Base-by-base conservation (phyloP, 2,888 invertebrate species). In the Drosophila hamatofila region DNA sequence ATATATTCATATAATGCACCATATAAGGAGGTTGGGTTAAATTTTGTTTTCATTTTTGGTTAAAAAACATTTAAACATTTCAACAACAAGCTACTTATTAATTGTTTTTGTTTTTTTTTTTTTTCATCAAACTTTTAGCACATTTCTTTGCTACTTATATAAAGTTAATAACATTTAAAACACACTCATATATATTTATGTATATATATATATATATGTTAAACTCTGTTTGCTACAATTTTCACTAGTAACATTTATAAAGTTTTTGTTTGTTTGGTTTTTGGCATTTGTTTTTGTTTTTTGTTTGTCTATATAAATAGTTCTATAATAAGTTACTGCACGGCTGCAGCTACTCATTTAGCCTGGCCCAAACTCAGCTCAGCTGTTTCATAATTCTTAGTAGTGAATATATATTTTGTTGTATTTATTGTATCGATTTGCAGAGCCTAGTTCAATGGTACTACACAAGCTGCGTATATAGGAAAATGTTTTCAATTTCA, bases 61-160 rank as follows among this genome's bases (percentile, higher is more conserved):
- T 86, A 77, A 88, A 80, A 86, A 84, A 89, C 85, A 87, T 85
- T 85, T 87, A 87, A 87, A 87, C 87, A 89, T 85, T 89, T 89
- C 79, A 87, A 87, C 88, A 87, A 87, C 83, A 83, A 81, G 75
- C 89, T 85, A 87, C 85, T 72, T 64, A 67, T 52, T 54, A 56
- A 63, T 35, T 70, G 51, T 33, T 16, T 41, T 59, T 60, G 41
- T 54, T 54, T 63, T 51, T 9, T 57, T 48, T 42, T 48, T 60
- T 27, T 60, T 63, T 61, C 57, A 41, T 52, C 11, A 11, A 23
- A 49, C 39, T 58, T 57, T 60, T 60, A 39, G 52, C 44, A 64
- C 11, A 49, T 71, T 79, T 37, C 33, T 44, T 41, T 73, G 54
- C 67, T 78, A 76, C 73, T 73, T 80, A 72, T 55, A 57, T 66